These are phyloP conservation scores for Drosophila santomea DNA, from an alignment of 1,140 invertebrate genomes.

Conservation along the genomic window DNA sequence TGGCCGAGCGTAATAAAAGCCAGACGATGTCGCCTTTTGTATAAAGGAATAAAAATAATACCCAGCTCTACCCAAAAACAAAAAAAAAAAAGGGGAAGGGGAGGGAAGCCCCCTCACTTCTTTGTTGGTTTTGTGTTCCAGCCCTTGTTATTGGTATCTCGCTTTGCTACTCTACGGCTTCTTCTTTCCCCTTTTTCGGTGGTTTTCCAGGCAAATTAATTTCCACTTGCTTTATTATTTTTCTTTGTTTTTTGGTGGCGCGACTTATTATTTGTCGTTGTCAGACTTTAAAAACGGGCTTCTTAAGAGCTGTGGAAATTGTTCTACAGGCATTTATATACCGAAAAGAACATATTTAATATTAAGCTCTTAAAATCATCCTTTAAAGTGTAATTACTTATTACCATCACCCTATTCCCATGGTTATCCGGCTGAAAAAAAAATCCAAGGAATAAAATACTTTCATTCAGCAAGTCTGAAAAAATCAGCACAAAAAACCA, in stretches of 20 bases:
- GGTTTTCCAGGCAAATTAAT: conserved; percentile 62
- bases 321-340: not conserved
- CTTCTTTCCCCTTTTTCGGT: conserved; percentile 10
- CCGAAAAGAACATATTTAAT: no score
- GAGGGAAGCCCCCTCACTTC: conserved; percentile 9
- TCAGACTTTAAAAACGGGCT: not conserved
- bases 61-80: conserved; percentile 7
- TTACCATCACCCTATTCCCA: not conserved
- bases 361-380: no score
- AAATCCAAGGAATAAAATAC: not conserved
- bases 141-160: conserved; percentile 41
- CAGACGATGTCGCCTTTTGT: conserved; percentile 74
- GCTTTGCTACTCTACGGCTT: conserved; percentile 17
- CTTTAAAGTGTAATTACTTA: not conserved
- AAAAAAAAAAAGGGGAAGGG: not conserved
- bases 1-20: conserved; percentile 70
- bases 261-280: conserved; percentile 33
- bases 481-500: conserved; percentile 18
- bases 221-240: conserved; percentile 38
- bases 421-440: not conserved
- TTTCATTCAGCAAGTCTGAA: conserved; percentile 17
- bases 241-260: not conserved
- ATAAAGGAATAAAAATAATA: conserved; percentile 80
- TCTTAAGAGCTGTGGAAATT: not conserved
- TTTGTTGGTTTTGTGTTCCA: conserved; percentile 34